These are phyloP conservation scores for Masticophis lateralis DNA, from an alignment of 2,797 vertebrate species.

Conservation along the genomic window DNA sequence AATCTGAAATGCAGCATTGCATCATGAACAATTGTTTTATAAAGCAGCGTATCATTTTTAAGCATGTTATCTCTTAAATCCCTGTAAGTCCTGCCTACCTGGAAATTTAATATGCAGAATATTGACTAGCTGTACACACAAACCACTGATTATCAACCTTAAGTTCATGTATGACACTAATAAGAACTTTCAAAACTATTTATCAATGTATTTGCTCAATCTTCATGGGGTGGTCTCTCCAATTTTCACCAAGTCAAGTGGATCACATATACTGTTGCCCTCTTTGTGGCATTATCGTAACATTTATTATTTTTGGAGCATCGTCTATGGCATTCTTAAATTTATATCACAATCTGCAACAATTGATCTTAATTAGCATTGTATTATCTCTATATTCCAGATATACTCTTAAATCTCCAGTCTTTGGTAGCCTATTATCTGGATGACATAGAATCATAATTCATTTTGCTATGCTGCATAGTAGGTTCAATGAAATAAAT, in stretches of 20 bases:
- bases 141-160: neutral
- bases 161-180: neutral
- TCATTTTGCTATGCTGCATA: neutral
- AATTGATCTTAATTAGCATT: neutral
- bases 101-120: conserved; percentile 1
- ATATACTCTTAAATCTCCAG: neutral
- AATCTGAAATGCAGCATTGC: neutral
- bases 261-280: neutral
- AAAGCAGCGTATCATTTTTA: neutral
- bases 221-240: neutral
- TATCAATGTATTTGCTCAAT: neutral
- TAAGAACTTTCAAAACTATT: neutral
- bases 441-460: neutral
- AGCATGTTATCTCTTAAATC: neutral
- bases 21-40: neutral
- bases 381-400: neutral
- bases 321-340: neutral
- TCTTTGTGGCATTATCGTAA: neutral
- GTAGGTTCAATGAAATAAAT: neutral
- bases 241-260: neutral
- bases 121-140: neutral
- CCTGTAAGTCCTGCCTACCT: neutral
- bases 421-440: neutral
- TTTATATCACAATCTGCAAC: neutral
- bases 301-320: neutral